These are phyloP conservation scores for Ataeniobius toweri DNA, from an alignment of 2,797 vertebrate genomes.

Conservation along the genomic window DNA sequence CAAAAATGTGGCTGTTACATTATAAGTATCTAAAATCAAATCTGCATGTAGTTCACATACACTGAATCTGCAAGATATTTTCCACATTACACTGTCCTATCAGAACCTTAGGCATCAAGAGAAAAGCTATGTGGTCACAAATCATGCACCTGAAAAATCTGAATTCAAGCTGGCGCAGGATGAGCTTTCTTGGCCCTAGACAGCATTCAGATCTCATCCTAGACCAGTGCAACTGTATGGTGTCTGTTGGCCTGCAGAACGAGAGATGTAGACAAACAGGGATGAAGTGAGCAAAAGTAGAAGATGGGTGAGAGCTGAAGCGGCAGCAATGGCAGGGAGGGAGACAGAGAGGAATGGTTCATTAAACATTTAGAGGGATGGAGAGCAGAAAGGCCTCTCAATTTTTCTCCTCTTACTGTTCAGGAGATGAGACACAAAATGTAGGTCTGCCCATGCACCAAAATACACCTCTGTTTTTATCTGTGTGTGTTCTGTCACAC, in stretches of 20 bases:
- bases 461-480: conserved; percentile 29
- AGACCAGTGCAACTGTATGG: conserved; percentile 30
- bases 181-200: conserved; percentile 27
- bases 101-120: conserved; percentile 32
- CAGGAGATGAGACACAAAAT: conserved; percentile 52
- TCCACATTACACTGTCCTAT: conserved; percentile 22
- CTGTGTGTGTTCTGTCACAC: conserved; percentile 23
- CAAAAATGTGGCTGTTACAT: conserved; percentile 46
- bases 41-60: conserved; percentile 37
- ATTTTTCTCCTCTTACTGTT: conserved; percentile 59
- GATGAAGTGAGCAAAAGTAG: conserved; percentile 55
- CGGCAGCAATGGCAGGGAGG: conserved; percentile 13
- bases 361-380: conserved; percentile 77
- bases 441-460: conserved; percentile 34
- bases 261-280: conserved; percentile 48
- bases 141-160: conserved; percentile 25
- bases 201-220: conserved; percentile 55
- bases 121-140: conserved; percentile 45
- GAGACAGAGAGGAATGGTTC: conserved; percentile 58
- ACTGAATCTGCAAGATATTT: conserved; percentile 4
- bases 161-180: conserved; percentile 32
- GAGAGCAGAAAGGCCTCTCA: conserved; percentile 66
- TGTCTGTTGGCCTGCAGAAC: conserved; percentile 52
- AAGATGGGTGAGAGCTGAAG: conserved; percentile 41
- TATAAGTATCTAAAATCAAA: conserved; percentile 30